Evolutionary conservation across 2,888 invertebrate genomes (phyloP).

Genomic region (Macrosoma leucophasiata): DNA sequence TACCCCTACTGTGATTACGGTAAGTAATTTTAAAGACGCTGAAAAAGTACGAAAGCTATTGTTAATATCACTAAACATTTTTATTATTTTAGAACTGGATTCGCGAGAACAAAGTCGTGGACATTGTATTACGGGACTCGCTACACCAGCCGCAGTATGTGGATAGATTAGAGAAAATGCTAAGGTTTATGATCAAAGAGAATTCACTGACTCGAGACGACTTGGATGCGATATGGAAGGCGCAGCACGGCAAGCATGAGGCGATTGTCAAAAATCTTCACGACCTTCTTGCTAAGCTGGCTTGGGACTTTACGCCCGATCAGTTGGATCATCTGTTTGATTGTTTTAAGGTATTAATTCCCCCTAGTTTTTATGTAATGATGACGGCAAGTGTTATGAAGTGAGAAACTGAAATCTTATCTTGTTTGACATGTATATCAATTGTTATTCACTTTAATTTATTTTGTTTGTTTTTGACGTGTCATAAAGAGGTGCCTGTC

Average conservation of each 20-base stretch:
- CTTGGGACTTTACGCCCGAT: conserved; percentile 98
- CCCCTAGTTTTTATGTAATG: no score
- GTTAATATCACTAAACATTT: neutral
- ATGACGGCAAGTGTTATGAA: no score
- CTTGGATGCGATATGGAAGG: conserved; percentile 97
- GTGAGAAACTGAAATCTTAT: no score
- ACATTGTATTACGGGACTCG: conserved; percentile 95
- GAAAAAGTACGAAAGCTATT: neutral
- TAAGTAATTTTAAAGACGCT: conserved; percentile 63
- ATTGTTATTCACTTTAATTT: no score
- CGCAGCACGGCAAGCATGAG: conserved; percentile 98
- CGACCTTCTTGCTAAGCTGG: conserved; percentile 95
- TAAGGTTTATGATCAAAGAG: conserved; percentile 97
- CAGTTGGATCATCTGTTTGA: conserved; percentile 98
- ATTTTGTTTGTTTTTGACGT: no score
- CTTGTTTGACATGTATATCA: no score
- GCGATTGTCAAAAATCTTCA: conserved; percentile 99
- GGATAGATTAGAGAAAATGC: conserved; percentile 97
- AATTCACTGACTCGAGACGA: conserved; percentile 91
- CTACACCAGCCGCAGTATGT: conserved; percentile 98
- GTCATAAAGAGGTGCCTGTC: no score
- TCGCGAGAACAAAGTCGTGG: conserved; percentile 94
- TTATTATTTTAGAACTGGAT: conserved; percentile 87
- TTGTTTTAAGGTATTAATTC: conserved; percentile 88
- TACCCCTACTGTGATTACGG: conserved; percentile 95